Conservation (phyloP, 2,888 invertebrate species). For the Luperina testacea region DNA sequence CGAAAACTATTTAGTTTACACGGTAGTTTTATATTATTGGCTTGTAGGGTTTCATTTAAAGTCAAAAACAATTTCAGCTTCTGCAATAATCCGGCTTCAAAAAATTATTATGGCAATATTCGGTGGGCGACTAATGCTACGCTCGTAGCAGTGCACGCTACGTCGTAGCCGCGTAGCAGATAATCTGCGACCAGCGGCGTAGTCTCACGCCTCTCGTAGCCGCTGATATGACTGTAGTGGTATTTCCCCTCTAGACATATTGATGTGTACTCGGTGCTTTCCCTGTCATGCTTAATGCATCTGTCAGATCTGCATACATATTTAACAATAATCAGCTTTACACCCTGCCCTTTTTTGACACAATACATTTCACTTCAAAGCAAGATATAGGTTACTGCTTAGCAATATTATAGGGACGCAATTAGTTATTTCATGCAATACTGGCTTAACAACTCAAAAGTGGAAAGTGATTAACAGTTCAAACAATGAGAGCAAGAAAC, state of each 20-base stretch:
- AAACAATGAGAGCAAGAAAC: slow-evolving; percentile 69
- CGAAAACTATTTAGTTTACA: slow-evolving; percentile 52
- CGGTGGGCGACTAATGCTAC: slow-evolving; percentile 74
- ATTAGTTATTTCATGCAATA: background rate
- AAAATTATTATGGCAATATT: slow-evolving; percentile 57
- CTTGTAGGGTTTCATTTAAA: background rate
- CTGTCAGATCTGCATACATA: slow-evolving; percentile 80
- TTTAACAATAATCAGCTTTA: slow-evolving; percentile 77
- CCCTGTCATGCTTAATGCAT: slow-evolving; percentile 87
- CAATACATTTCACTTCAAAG: slow-evolving; percentile 21
- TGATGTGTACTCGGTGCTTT: slow-evolving; percentile 28
- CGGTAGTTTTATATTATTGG: slow-evolving; percentile 2
- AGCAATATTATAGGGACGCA: background rate
- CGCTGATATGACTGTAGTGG: slow-evolving; percentile 83
- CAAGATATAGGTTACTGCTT: slow-evolving; percentile 10
- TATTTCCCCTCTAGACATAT: slow-evolving; percentile 71
- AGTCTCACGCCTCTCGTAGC: slow-evolving; percentile 84
- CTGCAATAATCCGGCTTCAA: slow-evolving; percentile 24
- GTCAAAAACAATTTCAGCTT: background rate
- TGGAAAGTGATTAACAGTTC: slow-evolving; percentile 45
- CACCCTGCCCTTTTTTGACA: slow-evolving; percentile 64
- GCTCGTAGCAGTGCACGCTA: slow-evolving; percentile 81
- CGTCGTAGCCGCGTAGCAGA: slow-evolving; percentile 85
- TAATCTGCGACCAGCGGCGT: slow-evolving; percentile 86
- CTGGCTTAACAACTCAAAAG: slow-evolving; percentile 6